Conservation (phyloP, 2,113 vertebrate genomes). For the Rhinoptilus africanus region DNA sequence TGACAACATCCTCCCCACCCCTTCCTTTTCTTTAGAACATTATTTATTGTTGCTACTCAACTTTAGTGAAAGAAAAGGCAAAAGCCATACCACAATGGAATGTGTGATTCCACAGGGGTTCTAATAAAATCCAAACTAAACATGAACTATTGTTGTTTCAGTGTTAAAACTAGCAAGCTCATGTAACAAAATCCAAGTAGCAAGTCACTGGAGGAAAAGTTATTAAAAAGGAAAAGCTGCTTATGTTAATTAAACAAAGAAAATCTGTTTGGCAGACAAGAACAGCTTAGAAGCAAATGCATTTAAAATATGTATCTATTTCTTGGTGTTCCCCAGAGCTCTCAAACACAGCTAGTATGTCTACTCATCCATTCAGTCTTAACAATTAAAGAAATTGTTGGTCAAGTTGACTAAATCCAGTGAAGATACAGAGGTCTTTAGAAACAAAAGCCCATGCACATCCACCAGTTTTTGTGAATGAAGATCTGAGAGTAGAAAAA, state of each 20-base stretch:
- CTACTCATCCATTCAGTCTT: not conserved
- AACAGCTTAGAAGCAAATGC: not conserved
- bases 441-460: not conserved
- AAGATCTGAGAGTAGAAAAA: not conserved
- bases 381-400: not conserved
- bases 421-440: not conserved
- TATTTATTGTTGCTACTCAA: not conserved
- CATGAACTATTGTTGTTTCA: not conserved
- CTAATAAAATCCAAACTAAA: not conserved
- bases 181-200: not conserved
- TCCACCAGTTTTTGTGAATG: not conserved
- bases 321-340: not conserved
- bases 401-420: not conserved
- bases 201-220: not conserved
- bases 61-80: not conserved
- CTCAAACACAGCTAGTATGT: not conserved
- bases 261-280: not conserved
- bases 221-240: slow-evolving; percentile 7
- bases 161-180: not conserved
- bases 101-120: not conserved
- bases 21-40: not conserved
- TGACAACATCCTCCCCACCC: not conserved
- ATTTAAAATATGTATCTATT: not conserved
- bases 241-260: slow-evolving; percentile 39
- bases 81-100: not conserved